Conservation (phyloP, 2,797 vertebrate species). For the Sebastes wilsoni region DNA sequence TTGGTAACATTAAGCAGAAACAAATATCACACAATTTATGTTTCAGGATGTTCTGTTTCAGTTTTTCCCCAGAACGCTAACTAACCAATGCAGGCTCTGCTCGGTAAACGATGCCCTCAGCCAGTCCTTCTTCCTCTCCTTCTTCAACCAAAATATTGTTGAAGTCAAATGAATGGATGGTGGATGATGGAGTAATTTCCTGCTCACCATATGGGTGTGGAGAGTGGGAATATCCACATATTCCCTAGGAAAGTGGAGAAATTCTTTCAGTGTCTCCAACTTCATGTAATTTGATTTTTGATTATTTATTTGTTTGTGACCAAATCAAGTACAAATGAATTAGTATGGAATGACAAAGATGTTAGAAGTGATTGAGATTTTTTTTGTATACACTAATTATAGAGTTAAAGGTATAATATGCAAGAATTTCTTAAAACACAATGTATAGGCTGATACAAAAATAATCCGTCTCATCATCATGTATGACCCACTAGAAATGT, state of each 20-base stretch:
- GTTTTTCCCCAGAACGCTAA: slow-evolving; percentile 59
- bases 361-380: slow-evolving; percentile 25
- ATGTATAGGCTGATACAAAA: too few species aligned
- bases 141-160: slow-evolving; percentile 86
- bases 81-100: slow-evolving; percentile 95
- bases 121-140: slow-evolving; percentile 87
- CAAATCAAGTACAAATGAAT: slow-evolving; percentile 49
- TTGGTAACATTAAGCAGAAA: slow-evolving; percentile 2
- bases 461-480: too few species aligned
- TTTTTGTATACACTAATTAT: background rate
- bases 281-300: slow-evolving; percentile 29
- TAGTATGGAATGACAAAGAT: slow-evolving; percentile 62
- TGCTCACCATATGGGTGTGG: slow-evolving; percentile 92
- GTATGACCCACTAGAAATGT: too few species aligned
- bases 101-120: slow-evolving; percentile 89
- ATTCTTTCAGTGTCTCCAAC: slow-evolving; percentile 75
- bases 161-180: slow-evolving; percentile 89
- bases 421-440: too few species aligned
- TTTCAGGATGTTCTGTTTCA: slow-evolving; percentile 9
- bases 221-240: slow-evolving; percentile 83
- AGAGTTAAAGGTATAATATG: background rate
- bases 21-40: slow-evolving; percentile 16
- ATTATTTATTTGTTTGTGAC: background rate
- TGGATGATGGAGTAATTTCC: slow-evolving; percentile 89
- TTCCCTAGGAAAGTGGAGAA: slow-evolving; percentile 76